A percentile compares a stretch with the other conserved stretches of the same genome.
Evolutionary conservation across 2,797 vertebrate species (phyloP).

Genomic region (Mormyrus hasselquistii): DNA sequence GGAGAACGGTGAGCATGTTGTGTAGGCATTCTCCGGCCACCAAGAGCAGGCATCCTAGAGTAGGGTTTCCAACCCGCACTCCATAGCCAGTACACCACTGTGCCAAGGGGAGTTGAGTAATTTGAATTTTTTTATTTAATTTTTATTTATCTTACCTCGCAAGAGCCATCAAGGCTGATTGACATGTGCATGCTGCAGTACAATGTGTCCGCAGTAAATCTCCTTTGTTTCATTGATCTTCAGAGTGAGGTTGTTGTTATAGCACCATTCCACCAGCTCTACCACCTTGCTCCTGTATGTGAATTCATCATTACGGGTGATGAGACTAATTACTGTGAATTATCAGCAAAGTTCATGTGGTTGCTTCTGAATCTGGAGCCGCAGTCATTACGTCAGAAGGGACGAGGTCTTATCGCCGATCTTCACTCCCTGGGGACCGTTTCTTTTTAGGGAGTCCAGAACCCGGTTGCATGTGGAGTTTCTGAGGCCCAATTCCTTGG

Average conservation of each 20-base stretch:
- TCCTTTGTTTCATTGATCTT: not conserved
- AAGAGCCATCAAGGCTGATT: not conserved
- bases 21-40: not conserved
- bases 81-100: not conserved
- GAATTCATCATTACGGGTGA: not conserved
- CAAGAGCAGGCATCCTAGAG: not conserved
- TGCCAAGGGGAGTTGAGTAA: not conserved
- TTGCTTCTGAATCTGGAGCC: not conserved
- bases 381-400: not conserved
- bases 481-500: not conserved
- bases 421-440: not conserved
- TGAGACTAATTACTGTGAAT: not conserved
- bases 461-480: not conserved
- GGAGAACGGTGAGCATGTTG: not conserved
- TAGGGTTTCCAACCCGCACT: not conserved
- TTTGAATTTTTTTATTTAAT: not conserved
- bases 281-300: not conserved
- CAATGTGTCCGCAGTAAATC: not conserved
- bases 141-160: not conserved
- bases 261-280: not conserved
- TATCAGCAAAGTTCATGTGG: not conserved
- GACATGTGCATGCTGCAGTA: not conserved
- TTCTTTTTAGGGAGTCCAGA: not conserved
- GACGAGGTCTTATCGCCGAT: not conserved
- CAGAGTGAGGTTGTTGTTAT: not conserved